Evolutionary conservation across 2,113 vertebrate species (phyloP).

Genomic region (Isurus oxyrinchus): DNA sequence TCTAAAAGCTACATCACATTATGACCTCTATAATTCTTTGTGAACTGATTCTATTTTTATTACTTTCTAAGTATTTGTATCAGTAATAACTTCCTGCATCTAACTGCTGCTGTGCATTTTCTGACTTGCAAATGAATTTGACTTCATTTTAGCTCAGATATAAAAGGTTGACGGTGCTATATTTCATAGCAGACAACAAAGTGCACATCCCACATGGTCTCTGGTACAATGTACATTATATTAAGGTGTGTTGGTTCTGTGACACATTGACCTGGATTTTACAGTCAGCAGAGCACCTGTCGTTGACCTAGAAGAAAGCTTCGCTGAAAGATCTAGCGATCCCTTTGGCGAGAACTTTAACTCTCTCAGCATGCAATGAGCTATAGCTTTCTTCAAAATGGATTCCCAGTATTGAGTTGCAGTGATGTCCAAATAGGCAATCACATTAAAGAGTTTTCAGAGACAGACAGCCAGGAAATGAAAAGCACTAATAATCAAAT

Average conservation of each 20-base stretch:
- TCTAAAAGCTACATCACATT: neutral
- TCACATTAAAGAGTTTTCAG: neutral
- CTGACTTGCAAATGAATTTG: neutral
- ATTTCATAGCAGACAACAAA: neutral
- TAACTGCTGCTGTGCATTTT: neutral
- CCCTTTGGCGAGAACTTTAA: neutral
- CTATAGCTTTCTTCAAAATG: neutral
- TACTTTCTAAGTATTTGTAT: neutral
- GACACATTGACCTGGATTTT: neutral
- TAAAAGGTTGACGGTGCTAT: neutral
- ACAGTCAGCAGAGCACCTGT: neutral
- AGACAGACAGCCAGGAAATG: too few species aligned
- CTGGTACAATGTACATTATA: neutral
- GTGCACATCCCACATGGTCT: neutral
- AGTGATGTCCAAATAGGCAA: neutral
- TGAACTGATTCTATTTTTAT: slow-evolving; percentile 17
- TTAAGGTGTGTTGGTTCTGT: neutral
- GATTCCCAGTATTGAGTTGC: neutral
- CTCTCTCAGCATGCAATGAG: neutral
- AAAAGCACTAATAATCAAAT: too few species aligned
- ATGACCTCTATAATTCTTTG: neutral
- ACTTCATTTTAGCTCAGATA: neutral
- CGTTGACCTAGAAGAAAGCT: neutral
- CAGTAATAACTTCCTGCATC: neutral
- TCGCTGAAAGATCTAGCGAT: neutral